Base-by-base conservation (phyloP, 2,113 vertebrate species). In the Amphilophus citrinellus region DNA sequence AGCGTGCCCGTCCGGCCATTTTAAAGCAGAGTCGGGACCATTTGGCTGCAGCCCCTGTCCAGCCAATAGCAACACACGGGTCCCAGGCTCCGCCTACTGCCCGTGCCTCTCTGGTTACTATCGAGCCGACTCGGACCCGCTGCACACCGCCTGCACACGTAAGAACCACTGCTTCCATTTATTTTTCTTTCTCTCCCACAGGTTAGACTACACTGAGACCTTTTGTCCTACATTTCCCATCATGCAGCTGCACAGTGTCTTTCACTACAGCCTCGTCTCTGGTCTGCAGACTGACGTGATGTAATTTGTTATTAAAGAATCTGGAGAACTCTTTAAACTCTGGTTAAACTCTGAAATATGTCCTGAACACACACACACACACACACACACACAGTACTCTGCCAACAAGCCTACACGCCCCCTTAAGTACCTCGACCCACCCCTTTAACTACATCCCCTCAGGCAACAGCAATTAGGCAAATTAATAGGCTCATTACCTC, bases 1-100 rank as follows among this genome's bases (percentile, higher is more conserved):
- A 97, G 97, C 96, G 14, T 97, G 97, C 73, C 85, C 84, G 0
- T 81, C 93, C 0, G 95, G 93, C 3, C 94, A 91, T 56, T 97
- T 96, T 75, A 97, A 97, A 87, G 73, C 94, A 0, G 95, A 91
- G 0, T 92, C 94, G 2, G 96, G 95, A 27, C 68, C 85, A 0
- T 95, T 94, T 18, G 93, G 93, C 58, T 97, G 97, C 80, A 87
- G 88, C 57, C 62, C 84, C 0, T 97, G 97, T 85, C 97, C 96
- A 0, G 71, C 88, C 77, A 93, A 95, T 18, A 97, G 96, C 82
- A 93, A 88, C 20, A 94, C 96, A 0, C 76, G 27, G 1, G 65
- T 77, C 42, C 83, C 95, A 0, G 96, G 96, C 47, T 94, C 96
- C 1, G 32, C 95, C 7, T 62, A 93, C 76, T 97, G 97, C 77